Conservation (phyloP, 2,113 vertebrate genomes). For the Aspiorhynchus laticeps region DNA sequence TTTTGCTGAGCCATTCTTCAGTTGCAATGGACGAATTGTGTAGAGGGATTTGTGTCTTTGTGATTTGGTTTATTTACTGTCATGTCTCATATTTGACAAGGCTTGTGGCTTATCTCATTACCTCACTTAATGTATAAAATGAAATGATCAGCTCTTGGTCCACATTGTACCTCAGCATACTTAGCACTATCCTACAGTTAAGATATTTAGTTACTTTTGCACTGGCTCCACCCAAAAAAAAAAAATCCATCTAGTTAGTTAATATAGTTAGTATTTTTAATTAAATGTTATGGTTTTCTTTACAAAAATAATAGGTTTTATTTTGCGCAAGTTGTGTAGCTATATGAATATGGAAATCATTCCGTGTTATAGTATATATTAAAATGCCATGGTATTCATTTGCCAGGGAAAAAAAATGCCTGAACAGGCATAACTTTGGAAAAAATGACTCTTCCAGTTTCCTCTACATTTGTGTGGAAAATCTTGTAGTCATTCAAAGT, state of each 20-base stretch:
- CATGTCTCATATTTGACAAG: neutral
- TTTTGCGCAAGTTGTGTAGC: neutral
- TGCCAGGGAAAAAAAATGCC: neutral
- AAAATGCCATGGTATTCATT: neutral
- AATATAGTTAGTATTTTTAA: too few relatives aligned
- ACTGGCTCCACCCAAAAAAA: too few relatives aligned
- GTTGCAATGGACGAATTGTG: neutral
- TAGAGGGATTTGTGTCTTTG: neutral
- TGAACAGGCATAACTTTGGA: neutral
- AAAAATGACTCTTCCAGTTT: neutral
- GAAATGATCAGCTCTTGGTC: neutral
- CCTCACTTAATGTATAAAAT: neutral
- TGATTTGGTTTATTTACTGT: neutral
- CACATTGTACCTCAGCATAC: neutral
- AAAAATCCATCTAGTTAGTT: too few relatives aligned
- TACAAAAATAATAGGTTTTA: too few relatives aligned
- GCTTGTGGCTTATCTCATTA: neutral
- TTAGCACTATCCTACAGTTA: neutral
- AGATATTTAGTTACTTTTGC: too few relatives aligned
- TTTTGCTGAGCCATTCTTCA: slow-evolving; percentile 11
- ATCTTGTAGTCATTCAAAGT: neutral
- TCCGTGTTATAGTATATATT: neutral
- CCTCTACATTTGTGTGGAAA: neutral
- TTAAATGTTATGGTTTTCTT: too few relatives aligned
- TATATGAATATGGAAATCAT: neutral